Evolutionary conservation across 2,113 vertebrate genomes (phyloP).

Genomic region (Malurus cyaneus): DNA sequence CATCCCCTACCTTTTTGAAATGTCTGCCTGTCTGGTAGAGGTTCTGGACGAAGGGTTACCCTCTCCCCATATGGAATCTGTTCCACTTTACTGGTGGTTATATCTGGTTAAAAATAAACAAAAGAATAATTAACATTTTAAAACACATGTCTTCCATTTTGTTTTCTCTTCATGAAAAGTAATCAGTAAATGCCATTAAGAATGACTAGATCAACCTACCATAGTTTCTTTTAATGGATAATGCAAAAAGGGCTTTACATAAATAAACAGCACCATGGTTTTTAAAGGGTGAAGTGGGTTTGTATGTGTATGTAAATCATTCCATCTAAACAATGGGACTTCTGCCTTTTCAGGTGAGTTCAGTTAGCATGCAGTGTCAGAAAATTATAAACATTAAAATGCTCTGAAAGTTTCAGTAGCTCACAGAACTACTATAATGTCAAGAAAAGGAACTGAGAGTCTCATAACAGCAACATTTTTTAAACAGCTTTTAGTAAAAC

Average conservation of each 20-base stretch:
- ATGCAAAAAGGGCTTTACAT: neutral
- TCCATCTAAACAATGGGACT: neutral
- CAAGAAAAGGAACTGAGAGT: neutral
- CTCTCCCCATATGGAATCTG: constrained; percentile 95
- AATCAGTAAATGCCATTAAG: neutral
- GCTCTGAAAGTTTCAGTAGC: neutral
- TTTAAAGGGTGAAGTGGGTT: neutral
- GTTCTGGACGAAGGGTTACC: constrained; percentile 91
- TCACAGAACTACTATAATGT: neutral
- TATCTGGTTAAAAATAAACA: constrained; percentile 66
- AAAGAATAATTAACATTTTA: neutral
- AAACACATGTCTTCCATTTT: neutral
- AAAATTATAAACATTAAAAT: neutral
- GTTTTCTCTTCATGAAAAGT: neutral
- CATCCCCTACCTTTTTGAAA: constrained; percentile 88
- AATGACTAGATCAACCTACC: neutral
- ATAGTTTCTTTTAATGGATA: neutral
- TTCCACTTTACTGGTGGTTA: constrained; percentile 85
- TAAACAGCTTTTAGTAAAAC: neutral
- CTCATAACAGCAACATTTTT: neutral
- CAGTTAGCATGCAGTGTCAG: neutral
- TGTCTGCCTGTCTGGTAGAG: constrained; percentile 79
- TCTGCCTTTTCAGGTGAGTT: neutral
- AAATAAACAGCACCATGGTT: neutral
- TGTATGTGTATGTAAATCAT: neutral